Evolutionary conservation across 53 echinoderm and acorn worm species (phyloP), one percentile per base, ranked within the genome.

Genomic region (Patiria pectinifera): DNA sequence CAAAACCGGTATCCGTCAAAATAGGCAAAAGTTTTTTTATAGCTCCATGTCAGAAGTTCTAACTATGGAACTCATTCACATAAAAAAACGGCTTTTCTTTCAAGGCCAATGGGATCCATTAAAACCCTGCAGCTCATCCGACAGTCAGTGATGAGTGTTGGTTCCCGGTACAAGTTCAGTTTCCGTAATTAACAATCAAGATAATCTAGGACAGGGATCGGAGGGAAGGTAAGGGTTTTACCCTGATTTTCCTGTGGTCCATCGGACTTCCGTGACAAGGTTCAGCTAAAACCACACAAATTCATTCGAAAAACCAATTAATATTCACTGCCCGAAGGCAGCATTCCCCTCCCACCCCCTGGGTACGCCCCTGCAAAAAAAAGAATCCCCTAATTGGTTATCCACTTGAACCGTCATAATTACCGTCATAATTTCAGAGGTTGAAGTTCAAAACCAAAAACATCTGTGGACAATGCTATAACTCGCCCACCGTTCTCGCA

Each of bases 391-490:
- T 66, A 74, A 74, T 74, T 74, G 74, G 74, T n/a, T 74, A 23
- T 10, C 74, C 9, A 23, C 66, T 66, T 66, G 13, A 16, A 18
- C 19, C 10, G 66, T 66, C 10, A 74, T 21, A n/a, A 74, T 74
- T 74, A 18, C 19, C 10, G 66, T 66, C 10, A 74, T 21, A n/a
- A 74, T 74, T 74, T 23, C 22, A 24, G 24, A 9, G 24, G 74
- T 74, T 74, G 15, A 76, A 76, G 43, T 15, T 44, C 48, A n/a
- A 79, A 79, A 79, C 79, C 16, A 79, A 48, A 79, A 79, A 44
- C 46, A 79, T 79, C 79, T 79, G 79, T 79, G 45, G 46, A 74
- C 23, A 74, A 66, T 18, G 14, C 66, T 3, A 35, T 35, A 66
- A 66, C 66, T 66, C 66, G 66, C 19, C 19, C 66, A 66, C 19